These are phyloP conservation scores for Drosophila melanica DNA, from an alignment of 1,140 invertebrate species.

Conservation along the genomic window DNA sequence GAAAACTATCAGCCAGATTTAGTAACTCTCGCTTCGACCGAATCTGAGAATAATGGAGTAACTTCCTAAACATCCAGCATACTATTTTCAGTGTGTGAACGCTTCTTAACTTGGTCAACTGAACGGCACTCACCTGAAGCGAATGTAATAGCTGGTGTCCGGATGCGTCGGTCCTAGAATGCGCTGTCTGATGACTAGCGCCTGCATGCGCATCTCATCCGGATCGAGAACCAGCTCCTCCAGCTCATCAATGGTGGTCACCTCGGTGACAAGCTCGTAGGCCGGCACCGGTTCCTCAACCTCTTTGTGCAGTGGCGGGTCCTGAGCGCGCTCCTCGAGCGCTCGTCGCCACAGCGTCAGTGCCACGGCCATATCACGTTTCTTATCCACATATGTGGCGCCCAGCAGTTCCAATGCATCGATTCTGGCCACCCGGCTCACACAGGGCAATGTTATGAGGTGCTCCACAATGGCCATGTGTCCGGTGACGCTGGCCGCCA, in stretches of 20 bases:
- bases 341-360: constrained; percentile 94
- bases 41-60: no score
- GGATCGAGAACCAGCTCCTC: constrained; percentile 95
- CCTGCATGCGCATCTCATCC: constrained; percentile 98
- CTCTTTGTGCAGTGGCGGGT: constrained; percentile 88
- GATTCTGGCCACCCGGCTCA: constrained; percentile 91
- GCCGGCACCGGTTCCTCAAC: constrained; percentile 90
- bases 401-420: constrained; percentile 96
- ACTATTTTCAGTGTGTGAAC: not conserved
- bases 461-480: constrained; percentile 97
- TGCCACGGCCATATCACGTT: constrained; percentile 95
- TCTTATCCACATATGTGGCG: constrained; percentile 98
- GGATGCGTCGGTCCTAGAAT: constrained; percentile 96
- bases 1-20: no score
- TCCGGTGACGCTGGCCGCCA: constrained; percentile 96
- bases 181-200: constrained; percentile 95
- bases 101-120: no score
- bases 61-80: no score
- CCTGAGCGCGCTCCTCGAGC: constrained; percentile 87
- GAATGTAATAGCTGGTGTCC: constrained; percentile 97
- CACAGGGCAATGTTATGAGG: constrained; percentile 89
- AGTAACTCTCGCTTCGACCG: no score
- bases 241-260: constrained; percentile 90
- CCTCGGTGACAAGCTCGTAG: constrained; percentile 94
- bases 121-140: constrained; percentile 83